These are phyloP conservation scores for Temnothorax curvispinosus DNA, from an alignment of 1,140 invertebrate genomes.

Conservation along the genomic window DNA sequence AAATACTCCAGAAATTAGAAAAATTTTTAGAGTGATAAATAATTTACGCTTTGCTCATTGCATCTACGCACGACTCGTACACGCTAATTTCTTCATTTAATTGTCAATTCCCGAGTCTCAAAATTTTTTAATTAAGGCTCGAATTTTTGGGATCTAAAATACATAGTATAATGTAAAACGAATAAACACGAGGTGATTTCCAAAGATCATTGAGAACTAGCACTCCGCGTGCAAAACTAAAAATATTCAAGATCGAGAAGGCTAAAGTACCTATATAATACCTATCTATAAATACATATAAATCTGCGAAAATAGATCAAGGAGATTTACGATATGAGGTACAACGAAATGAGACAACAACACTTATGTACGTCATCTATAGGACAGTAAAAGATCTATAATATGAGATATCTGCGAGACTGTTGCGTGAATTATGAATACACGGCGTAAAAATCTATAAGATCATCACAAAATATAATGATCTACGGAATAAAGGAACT, in stretches of 20 bases:
- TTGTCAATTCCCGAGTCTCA: background rate
- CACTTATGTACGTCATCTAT: background rate
- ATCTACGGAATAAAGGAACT: constrained; percentile 10
- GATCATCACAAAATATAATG: background rate
- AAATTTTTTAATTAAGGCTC: background rate
- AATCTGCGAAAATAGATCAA: constrained; percentile 8
- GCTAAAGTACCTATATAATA: background rate
- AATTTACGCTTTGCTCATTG: background rate
- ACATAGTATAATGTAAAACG: background rate
- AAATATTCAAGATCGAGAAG: background rate
- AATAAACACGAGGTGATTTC: background rate
- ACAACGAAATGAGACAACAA: constrained; percentile 17
- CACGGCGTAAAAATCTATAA: background rate
- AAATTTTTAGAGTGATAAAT: background rate
- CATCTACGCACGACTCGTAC: background rate
- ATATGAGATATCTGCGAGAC: background rate
- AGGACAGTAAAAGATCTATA: constrained; percentile 4
- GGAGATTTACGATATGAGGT: background rate
- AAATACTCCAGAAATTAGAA: background rate
- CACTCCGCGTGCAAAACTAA: constrained; percentile 2
- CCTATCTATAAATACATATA: background rate
- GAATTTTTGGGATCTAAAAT: background rate
- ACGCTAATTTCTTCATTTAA: background rate
- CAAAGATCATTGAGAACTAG: background rate
- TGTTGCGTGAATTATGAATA: background rate